phyloP scores from a whole-genome alignment of 2,797 vertebrate species.

The Bucorvus abyssinicus region DNA sequence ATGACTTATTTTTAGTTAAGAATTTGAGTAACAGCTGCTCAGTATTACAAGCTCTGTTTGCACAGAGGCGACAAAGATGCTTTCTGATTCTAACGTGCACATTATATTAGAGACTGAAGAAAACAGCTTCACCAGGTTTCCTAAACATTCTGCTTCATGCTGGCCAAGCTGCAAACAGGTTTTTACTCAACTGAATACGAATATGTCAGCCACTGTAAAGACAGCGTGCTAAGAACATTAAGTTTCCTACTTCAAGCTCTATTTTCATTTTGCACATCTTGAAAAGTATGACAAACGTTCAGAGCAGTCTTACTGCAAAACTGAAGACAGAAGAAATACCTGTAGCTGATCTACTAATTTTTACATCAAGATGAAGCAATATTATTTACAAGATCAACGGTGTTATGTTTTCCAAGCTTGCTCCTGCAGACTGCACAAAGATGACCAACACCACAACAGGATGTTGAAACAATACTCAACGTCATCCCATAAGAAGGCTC shows the following conservation, averaged over 20 bases:
- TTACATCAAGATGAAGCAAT: not conserved
- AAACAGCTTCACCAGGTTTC: not conserved
- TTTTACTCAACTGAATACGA: not conserved
- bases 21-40: slow-evolving; percentile 36
- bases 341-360: not conserved
- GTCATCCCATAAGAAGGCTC: not conserved
- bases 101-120: not conserved
- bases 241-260: not conserved
- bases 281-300: not conserved
- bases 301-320: not conserved
- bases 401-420: not conserved
- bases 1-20: slow-evolving; percentile 53
- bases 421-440: not conserved
- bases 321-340: not conserved
- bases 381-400: not conserved
- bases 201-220: not conserved
- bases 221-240: not conserved
- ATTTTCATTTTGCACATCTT: not conserved
- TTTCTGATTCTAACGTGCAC: not conserved
- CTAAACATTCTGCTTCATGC: not conserved
- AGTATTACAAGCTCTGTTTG: slow-evolving; percentile 11
- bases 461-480: not conserved
- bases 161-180: slow-evolving; percentile 15
- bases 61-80: not conserved
- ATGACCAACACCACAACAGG: not conserved